Percentiles rank a stretch among this genome's conserved stretches.
Evolutionary conservation across 37 sponge, comb jelly and placozoan species (phyloP).

Genomic region (Theonella swinhoei): DNA sequence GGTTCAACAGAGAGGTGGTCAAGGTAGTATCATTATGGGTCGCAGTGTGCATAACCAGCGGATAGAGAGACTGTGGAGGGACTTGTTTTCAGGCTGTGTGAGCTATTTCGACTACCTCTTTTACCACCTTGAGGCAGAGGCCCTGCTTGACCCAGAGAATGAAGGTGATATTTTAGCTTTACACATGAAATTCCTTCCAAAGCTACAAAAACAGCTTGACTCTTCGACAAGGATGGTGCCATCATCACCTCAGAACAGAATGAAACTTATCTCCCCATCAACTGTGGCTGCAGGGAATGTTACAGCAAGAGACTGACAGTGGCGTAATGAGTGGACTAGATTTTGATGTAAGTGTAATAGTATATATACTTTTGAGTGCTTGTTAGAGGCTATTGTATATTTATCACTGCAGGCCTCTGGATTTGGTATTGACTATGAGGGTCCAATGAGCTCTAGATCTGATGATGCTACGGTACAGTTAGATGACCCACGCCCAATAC

Average conservation of each 20-base stretch:
- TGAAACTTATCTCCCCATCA: constrained; percentile 26
- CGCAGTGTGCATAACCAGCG: too few species aligned
- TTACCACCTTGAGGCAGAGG: constrained; percentile 33
- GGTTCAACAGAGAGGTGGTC: constrained; percentile 67
- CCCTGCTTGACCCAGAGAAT: constrained; percentile 11
- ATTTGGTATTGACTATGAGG: constrained; percentile 46
- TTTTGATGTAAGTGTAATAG: constrained; percentile 6
- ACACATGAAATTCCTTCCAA: constrained; percentile 29
- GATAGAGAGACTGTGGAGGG: constrained; percentile 72
- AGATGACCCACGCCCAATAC: too few species aligned
- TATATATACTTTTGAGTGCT: neutral
- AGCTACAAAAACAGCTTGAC: constrained; percentile 27
- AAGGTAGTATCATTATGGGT: too few species aligned
- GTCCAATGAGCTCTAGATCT: constrained; percentile 18
- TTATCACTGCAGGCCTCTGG: neutral
- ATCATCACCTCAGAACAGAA: constrained; percentile 44
- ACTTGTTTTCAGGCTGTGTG: constrained; percentile 38
- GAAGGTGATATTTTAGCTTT: constrained; percentile 17
- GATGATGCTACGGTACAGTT: constrained; percentile 27
- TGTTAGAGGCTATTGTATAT: neutral
- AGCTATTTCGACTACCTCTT: constrained; percentile 35
- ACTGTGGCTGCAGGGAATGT: constrained; percentile 12
- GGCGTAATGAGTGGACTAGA: neutral
- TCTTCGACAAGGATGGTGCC: constrained; percentile 18
- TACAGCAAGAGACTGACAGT: constrained; percentile 5